These are phyloP conservation scores for Adelognathus sp. DNA, from an alignment of 2,888 invertebrate species.

Conservation along the genomic window DNA sequence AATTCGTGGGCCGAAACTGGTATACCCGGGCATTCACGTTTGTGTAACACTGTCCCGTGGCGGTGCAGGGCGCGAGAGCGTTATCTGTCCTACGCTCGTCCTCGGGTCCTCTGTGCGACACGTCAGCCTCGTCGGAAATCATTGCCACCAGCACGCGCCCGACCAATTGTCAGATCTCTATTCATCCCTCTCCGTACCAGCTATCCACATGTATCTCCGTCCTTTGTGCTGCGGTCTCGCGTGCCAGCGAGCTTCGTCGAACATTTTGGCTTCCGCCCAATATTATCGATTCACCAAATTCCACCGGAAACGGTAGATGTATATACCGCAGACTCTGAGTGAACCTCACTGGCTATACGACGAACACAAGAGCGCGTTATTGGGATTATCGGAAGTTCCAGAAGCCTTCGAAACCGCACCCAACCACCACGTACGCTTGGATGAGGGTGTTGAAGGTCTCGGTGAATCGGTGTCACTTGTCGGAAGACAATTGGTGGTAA, in stretches of 20 bases:
- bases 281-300: conserved; percentile 71
- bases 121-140: conserved; percentile 73
- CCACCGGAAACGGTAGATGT: conserved; percentile 36
- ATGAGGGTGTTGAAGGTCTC: neutral
- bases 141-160: conserved; percentile 68
- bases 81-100: conserved; percentile 42
- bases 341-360: neutral
- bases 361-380: conserved; percentile 66
- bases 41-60: conserved; percentile 31
- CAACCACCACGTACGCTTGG: neutral
- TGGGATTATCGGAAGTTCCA: conserved; percentile 65
- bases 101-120: conserved; percentile 38
- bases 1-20: neutral
- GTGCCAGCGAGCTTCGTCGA: conserved; percentile 16
- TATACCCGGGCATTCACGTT: conserved; percentile 35
- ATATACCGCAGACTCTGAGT: neutral
- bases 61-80: conserved; percentile 27
- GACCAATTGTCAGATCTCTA: conserved; percentile 70
- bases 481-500: neutral
- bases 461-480: neutral
- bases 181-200: neutral
- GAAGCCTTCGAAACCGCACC: neutral
- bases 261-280: conserved; percentile 68
- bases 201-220: no score
- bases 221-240: neutral